These are phyloP conservation scores for Campaea margaritaria DNA, from an alignment of 2,888 invertebrate species.

Conservation along the genomic window DNA sequence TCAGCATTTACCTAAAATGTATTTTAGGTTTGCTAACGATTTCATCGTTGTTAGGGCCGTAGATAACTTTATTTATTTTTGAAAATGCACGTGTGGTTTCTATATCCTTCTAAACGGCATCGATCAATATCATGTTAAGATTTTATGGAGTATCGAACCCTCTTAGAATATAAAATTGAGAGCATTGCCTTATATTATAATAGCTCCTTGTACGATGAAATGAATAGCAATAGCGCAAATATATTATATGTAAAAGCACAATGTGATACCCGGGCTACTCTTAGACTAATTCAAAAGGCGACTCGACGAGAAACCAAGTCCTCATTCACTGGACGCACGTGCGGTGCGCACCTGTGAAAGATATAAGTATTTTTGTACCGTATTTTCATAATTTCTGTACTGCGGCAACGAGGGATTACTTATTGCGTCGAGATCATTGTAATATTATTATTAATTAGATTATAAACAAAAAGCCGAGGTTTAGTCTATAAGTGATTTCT, in stretches of 20 bases:
- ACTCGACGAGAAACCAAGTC: background rate
- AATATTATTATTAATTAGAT: conserved; percentile 10
- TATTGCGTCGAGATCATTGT: conserved; percentile 3
- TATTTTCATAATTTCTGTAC: conserved; percentile 10
- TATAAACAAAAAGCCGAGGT: conserved; percentile 7
- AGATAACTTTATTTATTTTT: no score
- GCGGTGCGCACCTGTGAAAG: background rate
- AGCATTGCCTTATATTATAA: background rate
- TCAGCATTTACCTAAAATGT: no score
- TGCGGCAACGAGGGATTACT: conserved; percentile 8
- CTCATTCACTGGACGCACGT: background rate
- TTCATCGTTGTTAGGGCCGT: no score
- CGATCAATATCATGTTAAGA: no score
- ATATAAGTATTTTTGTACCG: conserved; percentile 3
- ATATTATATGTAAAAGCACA: background rate
- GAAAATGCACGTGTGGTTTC: no score
- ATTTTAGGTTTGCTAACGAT: no score
- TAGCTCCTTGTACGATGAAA: background rate
- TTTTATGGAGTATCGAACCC: no score
- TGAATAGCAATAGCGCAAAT: background rate
- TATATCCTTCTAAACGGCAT: no score
- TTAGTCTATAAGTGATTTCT: conserved; percentile 11
- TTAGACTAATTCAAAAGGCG: background rate
- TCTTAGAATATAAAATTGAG: no score
- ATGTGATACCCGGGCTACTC: conserved; percentile 9